Base-by-base conservation (phyloP, 2,888 invertebrate genomes). In the Leptodirus hochenwartii region DNA sequence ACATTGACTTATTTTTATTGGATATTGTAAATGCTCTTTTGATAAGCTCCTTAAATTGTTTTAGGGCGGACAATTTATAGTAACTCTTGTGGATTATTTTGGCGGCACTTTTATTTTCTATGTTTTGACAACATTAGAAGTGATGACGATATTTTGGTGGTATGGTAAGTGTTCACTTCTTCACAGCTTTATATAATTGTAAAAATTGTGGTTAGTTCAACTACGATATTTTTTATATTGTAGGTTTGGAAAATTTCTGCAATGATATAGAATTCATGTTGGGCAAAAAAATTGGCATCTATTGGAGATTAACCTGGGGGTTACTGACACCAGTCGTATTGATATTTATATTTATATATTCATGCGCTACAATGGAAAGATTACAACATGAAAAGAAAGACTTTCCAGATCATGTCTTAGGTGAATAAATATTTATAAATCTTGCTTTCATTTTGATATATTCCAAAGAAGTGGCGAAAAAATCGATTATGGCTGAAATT, bases 281-380 rank as follows among this genome's bases (percentile, higher is more conserved):
- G 41, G 68, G 70, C 12, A 61, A 59, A 16, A 68, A 68, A 49
- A 65, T 73, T 1, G 64, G 71, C 50, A 42, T 68, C 17, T 85
- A 81, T 48, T 85, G 84, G 84, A 64, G 80, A 35, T 40, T 76
- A 22, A 81, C 80, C 39, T 87, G 85, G 85, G 66, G 67, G 1
- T 26, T 79, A 5, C 50, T 81, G 25, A 78, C 78, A 2, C 85
- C 85, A 0, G 42, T 64, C 1, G 58, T 78, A 34, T 70, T 84
- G 62, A 55, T 69, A 3, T 46, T 64, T 1, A 79, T 84, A 29
- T 64, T 82, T 41, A 43, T 77, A 5, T 82, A 80, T 47, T 77
- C 77, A 4, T 53, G 79, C 17, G 48, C 58, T 1, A 65, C 66
- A 1, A 65, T 68, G 34, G 58, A 68, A 34, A 64, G 69, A 0